These are phyloP conservation scores for Polypterus bichir DNA, from an alignment of 2,113 vertebrate species.

Conservation along the genomic window DNA sequence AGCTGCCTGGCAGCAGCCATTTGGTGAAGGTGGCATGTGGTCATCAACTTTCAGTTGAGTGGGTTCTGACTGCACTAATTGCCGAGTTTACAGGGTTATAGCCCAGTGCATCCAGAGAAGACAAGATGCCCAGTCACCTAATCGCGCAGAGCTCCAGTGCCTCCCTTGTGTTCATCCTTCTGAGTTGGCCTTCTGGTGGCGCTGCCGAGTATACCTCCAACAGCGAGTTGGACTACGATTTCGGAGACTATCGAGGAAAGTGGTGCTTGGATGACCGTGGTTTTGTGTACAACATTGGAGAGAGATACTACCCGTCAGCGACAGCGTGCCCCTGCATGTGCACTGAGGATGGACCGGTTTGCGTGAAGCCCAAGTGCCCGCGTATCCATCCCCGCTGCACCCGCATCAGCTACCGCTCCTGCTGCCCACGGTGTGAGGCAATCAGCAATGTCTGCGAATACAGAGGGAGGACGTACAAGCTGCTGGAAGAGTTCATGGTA, in stretches of 20 bases:
- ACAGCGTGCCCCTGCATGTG: constrained; percentile 55
- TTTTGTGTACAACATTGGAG: constrained; percentile 51
- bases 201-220: constrained; percentile 36
- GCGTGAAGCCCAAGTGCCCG: constrained; percentile 47
- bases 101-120: not conserved
- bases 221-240: constrained; percentile 47
- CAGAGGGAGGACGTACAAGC: constrained; percentile 44
- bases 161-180: not conserved
- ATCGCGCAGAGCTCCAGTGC: not conserved
- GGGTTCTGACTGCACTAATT: not conserved
- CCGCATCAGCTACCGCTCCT: constrained; percentile 41
- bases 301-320: constrained; percentile 45
- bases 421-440: constrained; percentile 55
- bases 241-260: constrained; percentile 55
- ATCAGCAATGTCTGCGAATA: constrained; percentile 48
- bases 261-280: constrained; percentile 58
- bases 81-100: not conserved
- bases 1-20: not conserved
- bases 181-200: constrained; percentile 1
- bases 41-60: constrained; percentile 3
- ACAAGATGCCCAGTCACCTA: constrained; percentile 7
- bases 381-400: constrained; percentile 54
- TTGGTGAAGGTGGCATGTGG: constrained; percentile 12
- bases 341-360: constrained; percentile 53
- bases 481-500: constrained; percentile 58